Conservation (phyloP, 2,113 vertebrate genomes). For the Okapia johnstoni region DNA sequence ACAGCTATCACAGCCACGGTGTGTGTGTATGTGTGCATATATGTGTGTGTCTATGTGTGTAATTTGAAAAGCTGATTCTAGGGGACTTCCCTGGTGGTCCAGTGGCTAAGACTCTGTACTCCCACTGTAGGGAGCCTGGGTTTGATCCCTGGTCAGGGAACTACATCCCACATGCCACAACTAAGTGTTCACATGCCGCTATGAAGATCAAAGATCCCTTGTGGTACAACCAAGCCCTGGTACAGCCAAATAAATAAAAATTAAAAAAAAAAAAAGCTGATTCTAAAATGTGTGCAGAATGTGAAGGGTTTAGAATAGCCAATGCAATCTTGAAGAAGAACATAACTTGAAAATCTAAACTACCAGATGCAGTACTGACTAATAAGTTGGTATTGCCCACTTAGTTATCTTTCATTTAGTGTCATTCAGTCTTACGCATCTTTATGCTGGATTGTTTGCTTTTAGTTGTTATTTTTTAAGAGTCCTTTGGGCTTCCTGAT, state of each 20-base stretch:
- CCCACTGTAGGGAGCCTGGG: too few species aligned
- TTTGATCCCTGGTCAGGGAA: too few species aligned
- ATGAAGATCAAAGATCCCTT: too few species aligned
- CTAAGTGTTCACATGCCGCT: too few species aligned
- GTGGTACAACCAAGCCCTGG: too few species aligned
- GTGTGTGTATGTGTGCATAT: not conserved
- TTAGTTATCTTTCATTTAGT: not conserved
- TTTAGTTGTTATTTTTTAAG: not conserved
- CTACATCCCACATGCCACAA: too few species aligned
- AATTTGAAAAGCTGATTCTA: not conserved
- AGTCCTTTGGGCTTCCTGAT: not conserved
- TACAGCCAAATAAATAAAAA: too few species aligned
- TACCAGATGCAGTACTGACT: not conserved
- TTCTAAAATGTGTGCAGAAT: constrained; percentile 7
- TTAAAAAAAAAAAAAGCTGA: too few species aligned
- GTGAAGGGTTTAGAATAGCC: not conserved
- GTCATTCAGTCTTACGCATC: not conserved
- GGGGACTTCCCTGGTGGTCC: too few species aligned
- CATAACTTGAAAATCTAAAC: not conserved
- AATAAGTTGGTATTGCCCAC: not conserved
- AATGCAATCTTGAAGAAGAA: not conserved
- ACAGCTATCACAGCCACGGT: not conserved
- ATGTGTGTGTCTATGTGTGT: not conserved
- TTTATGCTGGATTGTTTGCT: not conserved
- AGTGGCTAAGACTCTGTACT: too few species aligned